A percentile compares a stretch with the other conserved stretches of the same genome.
Evolutionary conservation across 2,888 invertebrate species (phyloP).

Genomic region (Epinotia ramella): DNA sequence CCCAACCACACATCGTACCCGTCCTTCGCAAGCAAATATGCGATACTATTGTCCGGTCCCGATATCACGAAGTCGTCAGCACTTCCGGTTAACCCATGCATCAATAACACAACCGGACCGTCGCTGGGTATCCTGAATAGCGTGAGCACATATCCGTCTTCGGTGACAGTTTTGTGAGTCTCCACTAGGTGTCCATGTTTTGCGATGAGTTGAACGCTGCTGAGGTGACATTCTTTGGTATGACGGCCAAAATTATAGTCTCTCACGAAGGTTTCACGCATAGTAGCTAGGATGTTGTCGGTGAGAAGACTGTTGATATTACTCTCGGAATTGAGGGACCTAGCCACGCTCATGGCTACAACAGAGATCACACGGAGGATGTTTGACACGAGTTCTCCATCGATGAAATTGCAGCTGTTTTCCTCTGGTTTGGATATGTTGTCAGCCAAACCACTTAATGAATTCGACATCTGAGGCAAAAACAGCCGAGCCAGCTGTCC

Average conservation of each 20-base stretch:
- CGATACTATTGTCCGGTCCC: conserved; percentile 64
- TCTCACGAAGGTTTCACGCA: background rate
- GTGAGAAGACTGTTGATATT: conserved; percentile 51
- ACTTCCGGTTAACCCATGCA: conserved; percentile 71
- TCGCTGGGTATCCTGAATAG: conserved; percentile 66
- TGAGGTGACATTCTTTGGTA: conserved; percentile 62
- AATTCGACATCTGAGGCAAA: background rate
- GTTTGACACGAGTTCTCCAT: conserved; percentile 14
- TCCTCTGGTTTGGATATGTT: background rate
- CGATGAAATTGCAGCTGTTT: background rate
- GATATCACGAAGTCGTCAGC: conserved; percentile 69
- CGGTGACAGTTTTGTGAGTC: conserved; percentile 60
- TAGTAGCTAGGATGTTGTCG: conserved; percentile 49
- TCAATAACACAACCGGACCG: conserved; percentile 65
- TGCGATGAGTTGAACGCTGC: conserved; percentile 55
- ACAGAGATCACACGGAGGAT: background rate
- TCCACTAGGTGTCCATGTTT: conserved; percentile 67
- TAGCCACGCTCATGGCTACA: background rate
- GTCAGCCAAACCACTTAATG: background rate
- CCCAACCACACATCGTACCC: conserved; percentile 93
- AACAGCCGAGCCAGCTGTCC: background rate
- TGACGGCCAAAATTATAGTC: conserved; percentile 55
- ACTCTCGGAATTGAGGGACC: conserved; percentile 48
- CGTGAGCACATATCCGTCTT: conserved; percentile 65
- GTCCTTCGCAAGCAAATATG: conserved; percentile 82